Base-by-base conservation (phyloP, 2,888 invertebrate genomes). In the Ramazzottius varieornatus region DNA sequence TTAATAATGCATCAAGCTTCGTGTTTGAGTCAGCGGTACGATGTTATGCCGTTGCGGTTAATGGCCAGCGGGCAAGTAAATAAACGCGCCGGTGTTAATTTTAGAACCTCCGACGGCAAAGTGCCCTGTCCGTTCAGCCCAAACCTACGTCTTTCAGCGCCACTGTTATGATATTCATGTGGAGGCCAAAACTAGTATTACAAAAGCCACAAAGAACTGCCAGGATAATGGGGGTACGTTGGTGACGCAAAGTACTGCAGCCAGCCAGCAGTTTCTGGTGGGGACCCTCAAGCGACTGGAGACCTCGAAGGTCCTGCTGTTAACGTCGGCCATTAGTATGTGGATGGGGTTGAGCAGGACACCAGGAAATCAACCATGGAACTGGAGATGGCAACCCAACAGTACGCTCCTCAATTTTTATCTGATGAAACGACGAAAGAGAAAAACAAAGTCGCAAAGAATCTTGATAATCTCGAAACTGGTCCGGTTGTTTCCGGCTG, bases 91-190 rank as follows among this genome's bases (percentile, higher is more conserved):
- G n/a, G n/a, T n/a, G n/a, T n/a, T n/a, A n/a, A n/a, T n/a, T n/a
- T n/a, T 24, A 54, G 29, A 54, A 54, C 20, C 29, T 13, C 54
- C 54, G n/a, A 54, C 54, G n/a, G 13, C 20, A 54, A 13, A 29
- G 54, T 54, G 54, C 24, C 54, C 54, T 8, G 54, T 54, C 16
- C 54, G 24, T 16, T 54, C 54, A 4, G 54, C 54, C 4, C 54
- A 54, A 24, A 54, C 54, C 20, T 54, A 54, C 54, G 54, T 54
- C 54, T 54, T 54, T 54, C 54, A 54, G 29, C 54, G 29, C 16
- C 54, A 29, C 4, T 54, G 54, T 29, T 54, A 54, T 24, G 54
- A 54, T 29, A 4, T 54, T 24, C 54, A 54, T 29, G 29, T 54
- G 20, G 54, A 54, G 29, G 54, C 54, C 16, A 16, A 29, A 54